Evolutionary conservation across 2,888 invertebrate genomes (phyloP), one percentile per base, ranked within the genome.

Genomic region (Nudaria mundana): DNA sequence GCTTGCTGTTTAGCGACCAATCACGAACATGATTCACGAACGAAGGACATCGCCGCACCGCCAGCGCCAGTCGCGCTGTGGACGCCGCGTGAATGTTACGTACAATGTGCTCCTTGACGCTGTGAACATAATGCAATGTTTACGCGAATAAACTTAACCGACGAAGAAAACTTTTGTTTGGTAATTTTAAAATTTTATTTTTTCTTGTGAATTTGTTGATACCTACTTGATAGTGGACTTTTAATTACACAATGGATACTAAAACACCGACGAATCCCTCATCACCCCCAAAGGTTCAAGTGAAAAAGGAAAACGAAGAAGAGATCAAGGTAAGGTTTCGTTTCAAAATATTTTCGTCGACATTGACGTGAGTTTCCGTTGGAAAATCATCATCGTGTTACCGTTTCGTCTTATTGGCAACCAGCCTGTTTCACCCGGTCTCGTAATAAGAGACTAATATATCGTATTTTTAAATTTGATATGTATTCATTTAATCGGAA

Each of bases 221-320:
- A 35, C 43, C 46, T 45, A 20, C 2, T 20, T 20, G 5, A 45
- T 50, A 63, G 68, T 68, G 66, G 52, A 72, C 46, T 48, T 45
- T 57, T 28, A 40, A 50, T 48, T 16, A 38, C 39, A 68, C 50
- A 58, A 91, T 92, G 92, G 90, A 87, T 62, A 85, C 81, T 53
- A 90, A 90, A 74, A 81, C 89, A 23, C 81, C 89, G 15, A 47
- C 71, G 14, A 72, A 80, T 37, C 66, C 80, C 23, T 63, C 78
- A 4, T 76, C 84, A 40, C 82, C 87, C 16, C 81, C 81, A 6
- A 76, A 79, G 47, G 65, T 79, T 29, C 81, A 78, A 66, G 88
- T 92, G 56, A 94, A 94, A 79, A 93, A 93, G 78, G 94, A 94
- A 75, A 87, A 91, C 62, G 93, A 92, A 81, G 94, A 94, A 85